A percentile compares a stretch with the other conserved stretches of the same genome.
Evolutionary conservation across 2,888 invertebrate genomes (phyloP).

Genomic region (Serripes groenlandicus): DNA sequence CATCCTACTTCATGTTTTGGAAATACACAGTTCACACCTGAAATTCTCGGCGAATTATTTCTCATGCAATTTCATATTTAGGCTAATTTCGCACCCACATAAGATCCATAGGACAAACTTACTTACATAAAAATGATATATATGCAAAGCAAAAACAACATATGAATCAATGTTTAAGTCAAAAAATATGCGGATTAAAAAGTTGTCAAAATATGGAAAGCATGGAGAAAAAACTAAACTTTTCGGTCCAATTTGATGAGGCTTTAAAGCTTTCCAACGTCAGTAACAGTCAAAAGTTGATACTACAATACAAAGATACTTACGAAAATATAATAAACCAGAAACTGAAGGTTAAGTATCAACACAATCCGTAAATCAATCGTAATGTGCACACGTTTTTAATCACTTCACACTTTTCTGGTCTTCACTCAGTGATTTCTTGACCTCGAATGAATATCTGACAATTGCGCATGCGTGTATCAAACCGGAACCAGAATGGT

Average conservation of each 20-base stretch:
- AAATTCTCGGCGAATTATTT: no score
- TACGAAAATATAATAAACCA: constrained; percentile 4
- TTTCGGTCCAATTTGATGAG: background rate
- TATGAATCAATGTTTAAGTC: no score
- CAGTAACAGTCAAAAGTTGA: no score
- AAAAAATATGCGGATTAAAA: background rate
- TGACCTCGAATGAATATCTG: constrained; percentile 16
- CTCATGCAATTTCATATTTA: no score
- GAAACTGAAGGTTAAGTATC: background rate
- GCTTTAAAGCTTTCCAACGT: background rate
- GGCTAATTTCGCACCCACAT: no score
- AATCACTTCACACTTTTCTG: constrained; percentile 12
- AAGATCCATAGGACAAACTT: no score
- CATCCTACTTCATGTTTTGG: constrained; percentile 22
- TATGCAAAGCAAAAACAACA: no score
- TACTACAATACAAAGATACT: no score
- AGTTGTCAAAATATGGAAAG: constrained; percentile 11
- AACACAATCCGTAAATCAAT: constrained; percentile 1
- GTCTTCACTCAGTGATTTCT: constrained; percentile 21
- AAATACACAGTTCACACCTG: constrained; percentile 16
- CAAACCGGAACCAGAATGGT: constrained; percentile 45
- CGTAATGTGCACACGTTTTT: background rate
- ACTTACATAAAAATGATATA: no score
- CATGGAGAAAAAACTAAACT: constrained; percentile 5
- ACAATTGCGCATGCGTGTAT: constrained; percentile 44